These are phyloP conservation scores for Alca torda DNA, from an alignment of 2,797 vertebrate genomes.

Conservation along the genomic window DNA sequence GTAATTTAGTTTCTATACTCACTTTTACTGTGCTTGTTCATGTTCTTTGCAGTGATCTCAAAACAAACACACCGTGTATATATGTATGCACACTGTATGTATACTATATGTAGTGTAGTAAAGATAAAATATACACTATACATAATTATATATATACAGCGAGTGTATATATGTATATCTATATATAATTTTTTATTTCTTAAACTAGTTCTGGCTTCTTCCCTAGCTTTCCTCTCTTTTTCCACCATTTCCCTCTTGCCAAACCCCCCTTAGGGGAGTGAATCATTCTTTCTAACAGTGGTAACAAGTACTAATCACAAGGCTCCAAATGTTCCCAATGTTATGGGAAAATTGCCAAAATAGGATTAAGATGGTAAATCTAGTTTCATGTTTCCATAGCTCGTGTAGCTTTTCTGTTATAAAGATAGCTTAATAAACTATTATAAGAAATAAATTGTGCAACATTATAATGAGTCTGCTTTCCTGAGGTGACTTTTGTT, in stretches of 20 bases:
- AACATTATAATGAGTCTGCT: background rate
- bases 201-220: background rate
- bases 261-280: background rate
- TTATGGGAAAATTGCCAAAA: constrained; percentile 28
- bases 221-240: background rate
- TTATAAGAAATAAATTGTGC: background rate
- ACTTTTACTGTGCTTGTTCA: background rate
- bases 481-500: background rate
- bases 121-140: background rate
- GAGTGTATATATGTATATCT: background rate
- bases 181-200: no score
- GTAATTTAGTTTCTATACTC: background rate
- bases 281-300: constrained; percentile 16
- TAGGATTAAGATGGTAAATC: background rate
- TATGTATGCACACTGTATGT: background rate
- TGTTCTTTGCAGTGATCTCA: background rate
- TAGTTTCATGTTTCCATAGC: background rate
- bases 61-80: background rate
- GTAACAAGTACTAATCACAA: background rate
- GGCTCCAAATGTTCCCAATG: background rate
- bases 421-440: constrained; percentile 19
- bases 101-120: background rate
- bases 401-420: background rate
- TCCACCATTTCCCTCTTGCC: background rate
- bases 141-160: background rate